Base-by-base conservation (phyloP, 2,113 vertebrate genomes). In the Callopanchax toddi region DNA sequence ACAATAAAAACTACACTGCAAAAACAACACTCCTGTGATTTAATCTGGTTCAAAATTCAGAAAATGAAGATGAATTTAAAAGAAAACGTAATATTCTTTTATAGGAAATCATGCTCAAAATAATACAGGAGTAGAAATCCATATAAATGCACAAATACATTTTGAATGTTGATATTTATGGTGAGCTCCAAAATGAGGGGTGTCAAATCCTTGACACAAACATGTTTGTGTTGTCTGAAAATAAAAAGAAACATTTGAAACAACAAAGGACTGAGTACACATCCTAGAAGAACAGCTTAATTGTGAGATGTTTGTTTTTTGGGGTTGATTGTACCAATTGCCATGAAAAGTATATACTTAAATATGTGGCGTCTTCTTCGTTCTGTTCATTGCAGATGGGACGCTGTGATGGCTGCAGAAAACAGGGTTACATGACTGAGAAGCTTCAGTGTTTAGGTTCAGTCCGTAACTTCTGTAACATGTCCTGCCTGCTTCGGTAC, bases 391-490 rank as follows among this genome's bases (percentile, higher is more conserved):
- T 32, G 10, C 80, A 99, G 97, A 98, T 98, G 96, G 95, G 93
- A 36, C 95, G 96, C 71, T 99, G 97, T 70, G 94, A 97, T 69
- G 86, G 91, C 22, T 99, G 97, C 87, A 95, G 95, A 87, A 94
- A 95, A 63, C 97, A 99, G 90, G 94, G 96, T 57, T 94, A 95
- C 86, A 93, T 99, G 76, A 92, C 84, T 0, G 97, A 99, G 86
- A 96, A 94, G 63, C 89, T 99, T 56, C 95, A 95, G 71, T 98
- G 95, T 95, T 89, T 94, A 63, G 95, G 95, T 22, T 94, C 94
- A 45, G 93, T 95, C 48, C 95, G 95, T 59, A 95, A 98, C 90
- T 99, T 99, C 85, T 99, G 97, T 89, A 95, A 96, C 77, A 86
- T 96, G 87, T 85, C 92, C 71, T 99, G 97, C 86, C 89, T 98